Conservation (phyloP, 2,113 vertebrate genomes). For the Oryzias celebensis region DNA sequence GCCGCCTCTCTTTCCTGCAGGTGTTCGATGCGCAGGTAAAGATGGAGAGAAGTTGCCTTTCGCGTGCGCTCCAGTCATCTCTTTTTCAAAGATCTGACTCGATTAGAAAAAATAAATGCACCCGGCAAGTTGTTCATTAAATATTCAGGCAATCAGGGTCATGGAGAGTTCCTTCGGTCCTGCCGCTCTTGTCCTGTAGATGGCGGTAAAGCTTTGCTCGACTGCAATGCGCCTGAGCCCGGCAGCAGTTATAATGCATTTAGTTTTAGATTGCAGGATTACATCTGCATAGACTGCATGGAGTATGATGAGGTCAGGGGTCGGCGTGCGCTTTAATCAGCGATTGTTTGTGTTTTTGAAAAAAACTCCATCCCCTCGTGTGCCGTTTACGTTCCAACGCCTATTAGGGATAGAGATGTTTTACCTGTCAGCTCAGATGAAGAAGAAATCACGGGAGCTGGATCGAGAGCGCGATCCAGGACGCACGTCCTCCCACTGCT, state of each 20-base stretch:
- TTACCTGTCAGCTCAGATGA: constrained; percentile 20
- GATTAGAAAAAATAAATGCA: constrained; percentile 30
- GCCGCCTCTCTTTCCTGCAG: constrained; percentile 32
- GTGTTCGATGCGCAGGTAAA: constrained; percentile 29
- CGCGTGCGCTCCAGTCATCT: constrained; percentile 16
- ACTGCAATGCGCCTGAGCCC: neutral
- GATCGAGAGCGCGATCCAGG: constrained; percentile 15
- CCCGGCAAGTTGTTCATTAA: constrained; percentile 50
- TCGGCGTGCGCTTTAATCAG: neutral
- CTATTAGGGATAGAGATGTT: constrained; percentile 9
- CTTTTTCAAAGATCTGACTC: constrained; percentile 17
- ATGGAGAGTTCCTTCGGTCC: constrained; percentile 67
- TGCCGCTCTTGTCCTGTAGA: constrained; percentile 47
- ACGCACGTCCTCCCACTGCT: constrained; percentile 36
- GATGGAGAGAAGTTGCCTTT: constrained; percentile 33
- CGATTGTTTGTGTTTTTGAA: neutral
- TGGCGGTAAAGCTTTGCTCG: constrained; percentile 59
- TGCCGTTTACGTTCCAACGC: neutral
- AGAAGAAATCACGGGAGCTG: constrained; percentile 24
- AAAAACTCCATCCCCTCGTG: neutral
- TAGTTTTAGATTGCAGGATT: constrained; percentile 8
- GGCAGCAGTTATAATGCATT: neutral
- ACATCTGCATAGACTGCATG: constrained; percentile 1
- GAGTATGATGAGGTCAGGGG: neutral
- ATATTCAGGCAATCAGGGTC: constrained; percentile 65